Conservation (phyloP, 2,888 invertebrate species). For the Melipona bicolor region DNA sequence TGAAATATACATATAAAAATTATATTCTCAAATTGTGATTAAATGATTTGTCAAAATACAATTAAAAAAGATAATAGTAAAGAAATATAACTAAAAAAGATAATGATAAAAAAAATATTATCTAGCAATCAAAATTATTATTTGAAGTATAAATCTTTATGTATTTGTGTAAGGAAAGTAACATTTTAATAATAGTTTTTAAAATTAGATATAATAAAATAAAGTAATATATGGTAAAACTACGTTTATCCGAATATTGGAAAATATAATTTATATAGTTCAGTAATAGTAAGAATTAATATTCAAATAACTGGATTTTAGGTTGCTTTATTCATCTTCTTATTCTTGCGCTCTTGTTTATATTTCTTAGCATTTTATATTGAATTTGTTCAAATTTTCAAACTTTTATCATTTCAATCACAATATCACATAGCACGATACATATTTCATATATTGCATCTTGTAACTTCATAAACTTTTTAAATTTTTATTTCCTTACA, state of each 20-base stretch:
- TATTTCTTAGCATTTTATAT: not conserved
- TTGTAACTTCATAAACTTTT: no score
- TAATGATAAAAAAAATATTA: no score
- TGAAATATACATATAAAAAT: slow-evolving; percentile 29
- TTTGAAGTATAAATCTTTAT: slow-evolving; percentile 32
- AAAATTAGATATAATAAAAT: slow-evolving; percentile 4
- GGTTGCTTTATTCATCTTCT: not conserved
- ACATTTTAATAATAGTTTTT: slow-evolving; percentile 22
- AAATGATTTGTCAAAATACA: slow-evolving; percentile 15
- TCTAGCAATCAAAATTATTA: slow-evolving; percentile 1
- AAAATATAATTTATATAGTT: not conserved
- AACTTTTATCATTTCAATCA: no score
- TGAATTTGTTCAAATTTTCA: not conserved
- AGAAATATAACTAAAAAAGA: not conserved
- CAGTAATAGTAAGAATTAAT: not conserved
- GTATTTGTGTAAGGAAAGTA: slow-evolving; percentile 34
- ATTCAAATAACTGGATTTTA: not conserved
- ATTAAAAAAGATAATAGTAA: not conserved
- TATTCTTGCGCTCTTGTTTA: not conserved
- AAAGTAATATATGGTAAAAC: not conserved
- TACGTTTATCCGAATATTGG: not conserved
- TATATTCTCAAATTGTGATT: slow-evolving; percentile 3
- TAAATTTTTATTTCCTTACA: not conserved
- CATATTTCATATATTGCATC: no score
- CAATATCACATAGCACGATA: no score